These are phyloP conservation scores for Sphaeridia pumilis DNA, from an alignment of 2,888 invertebrate species.

Conservation along the genomic window DNA sequence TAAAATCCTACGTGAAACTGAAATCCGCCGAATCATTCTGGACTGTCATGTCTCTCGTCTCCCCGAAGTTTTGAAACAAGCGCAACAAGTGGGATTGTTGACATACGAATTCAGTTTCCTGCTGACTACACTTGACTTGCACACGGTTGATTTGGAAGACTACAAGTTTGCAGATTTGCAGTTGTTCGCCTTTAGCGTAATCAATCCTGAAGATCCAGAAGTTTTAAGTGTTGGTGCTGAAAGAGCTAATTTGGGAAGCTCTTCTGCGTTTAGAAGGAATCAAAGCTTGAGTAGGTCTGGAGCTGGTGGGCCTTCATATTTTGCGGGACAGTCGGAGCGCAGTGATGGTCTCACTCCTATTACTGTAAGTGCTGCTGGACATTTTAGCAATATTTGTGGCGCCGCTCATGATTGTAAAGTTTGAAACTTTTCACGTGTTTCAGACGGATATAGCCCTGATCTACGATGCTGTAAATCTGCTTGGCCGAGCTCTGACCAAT, in stretches of 20 bases:
- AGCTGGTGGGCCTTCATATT: no score
- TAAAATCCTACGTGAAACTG: conserved; percentile 43
- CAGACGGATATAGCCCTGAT: conserved; percentile 89
- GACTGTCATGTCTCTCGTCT: conserved; percentile 79
- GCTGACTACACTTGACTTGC: conserved; percentile 83
- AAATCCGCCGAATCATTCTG: conserved; percentile 75
- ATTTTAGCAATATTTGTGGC: no score
- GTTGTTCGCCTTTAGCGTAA: conserved; percentile 79
- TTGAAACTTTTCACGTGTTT: neutral
- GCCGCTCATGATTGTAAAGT: neutral
- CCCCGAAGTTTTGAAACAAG: conserved; percentile 75
- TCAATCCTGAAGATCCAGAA: conserved; percentile 70
- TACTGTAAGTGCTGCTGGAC: no score
- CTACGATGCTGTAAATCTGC: conserved; percentile 89
- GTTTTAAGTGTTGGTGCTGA: conserved; percentile 64
- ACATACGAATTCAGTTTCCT: conserved; percentile 88
- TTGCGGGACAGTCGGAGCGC: no score
- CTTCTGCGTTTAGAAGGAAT: no score
- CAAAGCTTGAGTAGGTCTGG: no score
- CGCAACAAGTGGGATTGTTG: conserved; percentile 94
- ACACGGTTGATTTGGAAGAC: conserved; percentile 81
- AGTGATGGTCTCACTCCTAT: no score
- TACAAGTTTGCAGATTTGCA: conserved; percentile 92
- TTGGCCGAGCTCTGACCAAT: conserved; percentile 81
- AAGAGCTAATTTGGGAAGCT: conserved; percentile 62